Conservation (phyloP, 2,113 vertebrate genomes). For the Malurus alboscapulatus region DNA sequence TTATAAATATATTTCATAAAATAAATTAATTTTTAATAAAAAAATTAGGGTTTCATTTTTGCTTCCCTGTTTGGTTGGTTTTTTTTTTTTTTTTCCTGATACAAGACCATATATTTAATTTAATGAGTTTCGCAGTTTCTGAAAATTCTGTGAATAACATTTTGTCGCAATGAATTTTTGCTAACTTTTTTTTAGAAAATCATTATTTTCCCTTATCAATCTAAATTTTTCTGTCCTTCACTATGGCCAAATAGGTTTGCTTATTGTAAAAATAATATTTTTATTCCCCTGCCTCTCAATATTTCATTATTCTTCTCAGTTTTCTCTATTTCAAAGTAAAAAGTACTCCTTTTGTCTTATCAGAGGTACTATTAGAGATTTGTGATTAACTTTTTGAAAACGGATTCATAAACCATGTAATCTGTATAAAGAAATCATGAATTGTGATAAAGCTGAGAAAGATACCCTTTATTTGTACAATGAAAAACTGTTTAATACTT, state of each 20-base stretch:
- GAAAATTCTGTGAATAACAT: not conserved
- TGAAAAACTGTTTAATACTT: not conserved
- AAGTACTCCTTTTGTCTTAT: not conserved
- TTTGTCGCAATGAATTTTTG: not conserved
- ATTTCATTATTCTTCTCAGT: not conserved
- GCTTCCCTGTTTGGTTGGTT: accelerated
- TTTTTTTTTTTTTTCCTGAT: not conserved
- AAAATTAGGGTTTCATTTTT: not conserved
- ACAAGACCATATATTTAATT: not conserved
- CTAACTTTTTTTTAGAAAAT: not conserved
- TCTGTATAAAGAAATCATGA: not conserved
- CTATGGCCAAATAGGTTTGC: not conserved
- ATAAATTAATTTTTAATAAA: not conserved
- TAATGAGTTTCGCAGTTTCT: accelerated
- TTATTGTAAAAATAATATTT: not conserved
- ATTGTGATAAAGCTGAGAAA: not conserved
- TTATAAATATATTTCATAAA: not conserved
- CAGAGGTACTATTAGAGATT: not conserved
- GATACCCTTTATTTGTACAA: not conserved
- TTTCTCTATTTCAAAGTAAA: not conserved
- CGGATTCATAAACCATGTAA: not conserved
- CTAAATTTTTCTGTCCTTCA: not conserved
- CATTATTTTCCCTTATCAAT: not conserved
- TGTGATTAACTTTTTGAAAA: not conserved
- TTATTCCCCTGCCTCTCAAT: not conserved